Percentiles rank a stretch among this genome's conserved stretches.
phyloP scores from a whole-genome alignment of 2,888 invertebrate genomes.

The Cantharis nigra region DNA sequence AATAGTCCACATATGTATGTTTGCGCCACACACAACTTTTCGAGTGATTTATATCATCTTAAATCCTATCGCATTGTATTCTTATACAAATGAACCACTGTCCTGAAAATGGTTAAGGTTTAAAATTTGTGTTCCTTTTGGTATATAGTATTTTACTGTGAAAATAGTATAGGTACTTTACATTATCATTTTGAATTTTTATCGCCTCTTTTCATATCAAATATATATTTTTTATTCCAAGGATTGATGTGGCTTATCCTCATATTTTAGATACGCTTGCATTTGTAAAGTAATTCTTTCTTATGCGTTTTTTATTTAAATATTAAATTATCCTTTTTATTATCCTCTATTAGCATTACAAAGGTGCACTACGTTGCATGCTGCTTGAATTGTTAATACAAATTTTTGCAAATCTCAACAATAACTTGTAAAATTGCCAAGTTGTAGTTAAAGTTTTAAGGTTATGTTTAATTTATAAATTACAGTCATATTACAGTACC shows the following conservation, averaged over 20 bases:
- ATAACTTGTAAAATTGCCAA: background rate
- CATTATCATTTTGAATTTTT: slow-evolving; percentile 34
- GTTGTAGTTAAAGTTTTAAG: background rate
- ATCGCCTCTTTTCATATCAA: slow-evolving; percentile 25
- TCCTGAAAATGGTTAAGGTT: slow-evolving; percentile 33
- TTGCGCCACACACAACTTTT: slow-evolving; percentile 29
- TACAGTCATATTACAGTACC: background rate
- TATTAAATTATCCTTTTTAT: background rate
- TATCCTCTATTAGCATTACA: background rate
- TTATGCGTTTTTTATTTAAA: background rate
- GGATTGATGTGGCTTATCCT: background rate
- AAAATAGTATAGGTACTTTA: slow-evolving; percentile 35
- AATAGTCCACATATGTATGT: slow-evolving; percentile 26
- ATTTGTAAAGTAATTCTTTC: background rate
- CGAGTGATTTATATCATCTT: slow-evolving; percentile 38
- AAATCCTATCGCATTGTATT: slow-evolving; percentile 36
- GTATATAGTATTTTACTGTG: slow-evolving; percentile 33
- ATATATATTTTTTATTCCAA: background rate
- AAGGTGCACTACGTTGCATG: background rate
- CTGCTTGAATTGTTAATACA: background rate
- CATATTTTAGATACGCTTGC: background rate
- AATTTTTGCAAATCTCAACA: background rate
- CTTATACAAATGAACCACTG: slow-evolving; percentile 40
- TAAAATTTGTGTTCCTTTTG: slow-evolving; percentile 38
- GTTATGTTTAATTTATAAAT: background rate